Evolutionary conservation across 2,113 vertebrate species (phyloP), one percentile per base, ranked within the genome.

Genomic region (Petrocephalus zakoni): DNA sequence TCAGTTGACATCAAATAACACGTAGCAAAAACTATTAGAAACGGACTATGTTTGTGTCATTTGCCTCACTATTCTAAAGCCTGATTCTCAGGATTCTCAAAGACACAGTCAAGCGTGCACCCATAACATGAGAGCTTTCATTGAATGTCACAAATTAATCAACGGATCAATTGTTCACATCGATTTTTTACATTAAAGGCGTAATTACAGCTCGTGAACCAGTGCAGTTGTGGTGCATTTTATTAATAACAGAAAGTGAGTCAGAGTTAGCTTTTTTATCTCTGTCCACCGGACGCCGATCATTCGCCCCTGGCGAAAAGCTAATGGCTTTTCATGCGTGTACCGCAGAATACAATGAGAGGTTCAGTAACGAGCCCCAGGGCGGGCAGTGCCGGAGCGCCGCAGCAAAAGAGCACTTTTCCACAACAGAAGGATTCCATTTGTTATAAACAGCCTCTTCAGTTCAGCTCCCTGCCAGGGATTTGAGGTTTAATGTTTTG

Each of bases 241-340:
- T 89, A 92, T 92, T 93, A 90, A 21, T 53, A 34, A 92, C 91
- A 91, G 88, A 89, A 88, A 37, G 22, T 17, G 87, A 55, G 82
- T 42, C 90, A 87, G 42, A 52, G 82, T 55, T 75, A n/a, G 34
- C 29, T 72, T 15, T 78, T 34, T 78, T 78, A 91, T 64, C 90
- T 90, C 87, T 87, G 29, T 8, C 90, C 78, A 90, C 91, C 53
- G 56, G 89, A 90, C 89, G 90, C 89, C 0, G 82, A 91, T 89
- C 72, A 83, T 29, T 78, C 78, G 78, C 84, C 89, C 83, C 85
- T 84, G 25, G 29, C 84, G 88, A 86, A 86, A 87, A 81, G 11
- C 89, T 89, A 82, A 22, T 49, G 29, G 3, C 37, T 47, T 61
- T 87, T 56, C 17, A 61, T 53, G 25, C 13, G 19, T 78, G 25